Percentiles rank a stretch among this genome's conserved stretches.
Conservation (phyloP, 2,113 vertebrate genomes). For the Coreoperca whiteheadi region DNA sequence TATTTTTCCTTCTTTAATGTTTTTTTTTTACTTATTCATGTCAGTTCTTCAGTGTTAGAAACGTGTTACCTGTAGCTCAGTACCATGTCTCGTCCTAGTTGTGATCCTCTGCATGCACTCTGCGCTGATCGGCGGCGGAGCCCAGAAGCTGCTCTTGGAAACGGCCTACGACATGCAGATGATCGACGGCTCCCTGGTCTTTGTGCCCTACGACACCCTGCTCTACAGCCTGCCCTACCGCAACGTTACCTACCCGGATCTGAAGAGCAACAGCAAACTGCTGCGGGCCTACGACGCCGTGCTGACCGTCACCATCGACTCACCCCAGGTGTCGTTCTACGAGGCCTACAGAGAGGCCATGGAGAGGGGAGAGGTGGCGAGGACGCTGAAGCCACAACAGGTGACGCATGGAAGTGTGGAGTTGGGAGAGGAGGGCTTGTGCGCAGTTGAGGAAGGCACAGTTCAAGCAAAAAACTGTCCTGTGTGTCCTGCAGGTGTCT, state of each 20-base stretch:
- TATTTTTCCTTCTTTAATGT: background rate
- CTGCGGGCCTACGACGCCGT: conserved; percentile 84
- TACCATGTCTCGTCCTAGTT: conserved; percentile 67
- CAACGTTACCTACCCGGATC: conserved; percentile 73
- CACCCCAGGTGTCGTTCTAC: conserved; percentile 77
- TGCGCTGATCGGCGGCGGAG: conserved; percentile 80
- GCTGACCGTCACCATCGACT: conserved; percentile 85
- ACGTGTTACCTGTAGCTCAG: background rate
- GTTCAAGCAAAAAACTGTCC: background rate
- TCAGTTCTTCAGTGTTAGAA: background rate
- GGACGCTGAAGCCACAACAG: conserved; percentile 77
- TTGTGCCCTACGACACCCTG: conserved; percentile 86
- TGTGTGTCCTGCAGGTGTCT: conserved; percentile 85
- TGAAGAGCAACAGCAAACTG: conserved; percentile 82
- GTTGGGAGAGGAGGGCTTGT: background rate
- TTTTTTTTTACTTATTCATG: background rate
- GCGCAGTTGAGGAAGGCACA: background rate
- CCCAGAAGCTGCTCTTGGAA: conserved; percentile 83
- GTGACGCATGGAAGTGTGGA: conserved; percentile 43
- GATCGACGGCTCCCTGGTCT: conserved; percentile 84
- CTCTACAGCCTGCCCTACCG: conserved; percentile 86
- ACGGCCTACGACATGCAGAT: conserved; percentile 84
- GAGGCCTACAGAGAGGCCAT: conserved; percentile 81
- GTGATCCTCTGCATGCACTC: conserved; percentile 90
- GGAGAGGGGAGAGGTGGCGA: conserved; percentile 77